Conservation (phyloP, 2,888 invertebrate species). For the Pilophorus perplexus region DNA sequence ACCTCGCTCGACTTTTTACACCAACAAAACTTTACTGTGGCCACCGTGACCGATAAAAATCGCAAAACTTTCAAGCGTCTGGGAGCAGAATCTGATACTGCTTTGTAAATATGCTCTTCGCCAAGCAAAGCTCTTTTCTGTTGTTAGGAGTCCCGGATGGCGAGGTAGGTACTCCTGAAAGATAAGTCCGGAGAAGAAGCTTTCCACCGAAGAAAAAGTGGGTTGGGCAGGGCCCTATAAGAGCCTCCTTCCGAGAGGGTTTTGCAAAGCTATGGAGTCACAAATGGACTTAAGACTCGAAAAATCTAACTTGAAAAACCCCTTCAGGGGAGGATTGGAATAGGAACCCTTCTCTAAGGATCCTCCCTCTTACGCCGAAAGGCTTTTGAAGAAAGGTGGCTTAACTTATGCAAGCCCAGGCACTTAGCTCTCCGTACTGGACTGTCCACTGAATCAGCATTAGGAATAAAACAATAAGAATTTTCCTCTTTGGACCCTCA, state of each 20-base stretch:
- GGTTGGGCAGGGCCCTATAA: too few relatives aligned
- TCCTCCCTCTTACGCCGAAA: too few relatives aligned
- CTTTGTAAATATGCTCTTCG: slow-evolving; percentile 33
- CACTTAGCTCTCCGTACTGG: slow-evolving; percentile 7
- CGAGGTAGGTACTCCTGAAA: background rate
- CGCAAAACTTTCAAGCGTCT: too few relatives aligned
- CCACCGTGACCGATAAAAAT: too few relatives aligned
- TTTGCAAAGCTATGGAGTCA: slow-evolving; percentile 4
- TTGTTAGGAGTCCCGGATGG: background rate
- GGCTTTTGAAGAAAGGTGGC: slow-evolving; percentile 18
- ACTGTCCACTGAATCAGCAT: slow-evolving; percentile 37
- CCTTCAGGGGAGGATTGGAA: background rate
- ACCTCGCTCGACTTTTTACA: too few relatives aligned
- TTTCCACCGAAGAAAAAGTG: slow-evolving; percentile 4
- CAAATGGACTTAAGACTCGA: slow-evolving; percentile 18
- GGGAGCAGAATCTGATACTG: slow-evolving; percentile 17
- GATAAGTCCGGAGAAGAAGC: slow-evolving; percentile 25
- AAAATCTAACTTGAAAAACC: background rate
- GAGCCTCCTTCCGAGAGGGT: slow-evolving; percentile 3
- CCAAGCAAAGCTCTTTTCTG: background rate
- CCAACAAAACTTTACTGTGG: too few relatives aligned
- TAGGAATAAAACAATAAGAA: slow-evolving; percentile 39
- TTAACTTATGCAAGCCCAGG: slow-evolving; percentile 33
- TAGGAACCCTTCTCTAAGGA: slow-evolving; percentile 1
- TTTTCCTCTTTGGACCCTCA: background rate